Evolutionary conservation across 2,797 vertebrate species (phyloP).

Genomic region (Fundulus diaphanus): DNA sequence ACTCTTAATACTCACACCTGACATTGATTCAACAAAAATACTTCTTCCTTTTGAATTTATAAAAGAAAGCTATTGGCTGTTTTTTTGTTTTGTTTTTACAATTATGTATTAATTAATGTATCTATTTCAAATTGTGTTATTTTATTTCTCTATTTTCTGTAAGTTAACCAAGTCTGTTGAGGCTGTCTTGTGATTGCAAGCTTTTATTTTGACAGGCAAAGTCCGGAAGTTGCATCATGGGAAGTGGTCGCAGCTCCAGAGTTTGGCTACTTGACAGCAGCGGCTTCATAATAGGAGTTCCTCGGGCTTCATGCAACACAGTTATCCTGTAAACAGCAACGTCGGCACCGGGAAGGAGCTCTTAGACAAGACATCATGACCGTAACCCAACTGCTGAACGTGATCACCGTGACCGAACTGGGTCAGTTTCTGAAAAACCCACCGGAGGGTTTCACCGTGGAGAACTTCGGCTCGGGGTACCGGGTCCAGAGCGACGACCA

Average conservation of each 20-base stretch:
- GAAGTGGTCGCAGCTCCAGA: accelerated
- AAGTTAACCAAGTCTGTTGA: neutral
- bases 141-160: neutral
- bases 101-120: too few species aligned
- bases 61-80: too few species aligned
- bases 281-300: too few species aligned
- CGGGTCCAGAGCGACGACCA: slow-evolving; percentile 50
- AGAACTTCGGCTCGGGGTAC: slow-evolving; percentile 13
- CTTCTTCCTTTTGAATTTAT: too few species aligned
- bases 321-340: neutral
- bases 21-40: too few species aligned
- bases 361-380: neutral
- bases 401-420: slow-evolving; percentile 53
- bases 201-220: slow-evolving; percentile 7
- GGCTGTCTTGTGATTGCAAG: too few species aligned
- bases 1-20: too few species aligned
- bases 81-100: too few species aligned
- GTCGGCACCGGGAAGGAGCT: accelerated
- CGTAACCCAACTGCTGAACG: neutral
- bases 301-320: neutral
- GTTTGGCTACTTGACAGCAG: neutral
- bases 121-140: too few species aligned
- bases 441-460: slow-evolving; percentile 64
- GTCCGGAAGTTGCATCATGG: slow-evolving; percentile 20
- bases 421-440: slow-evolving; percentile 64